phyloP scores from a whole-genome alignment of 2,888 invertebrate genomes.

The Fissipunctia ypsillon region DNA sequence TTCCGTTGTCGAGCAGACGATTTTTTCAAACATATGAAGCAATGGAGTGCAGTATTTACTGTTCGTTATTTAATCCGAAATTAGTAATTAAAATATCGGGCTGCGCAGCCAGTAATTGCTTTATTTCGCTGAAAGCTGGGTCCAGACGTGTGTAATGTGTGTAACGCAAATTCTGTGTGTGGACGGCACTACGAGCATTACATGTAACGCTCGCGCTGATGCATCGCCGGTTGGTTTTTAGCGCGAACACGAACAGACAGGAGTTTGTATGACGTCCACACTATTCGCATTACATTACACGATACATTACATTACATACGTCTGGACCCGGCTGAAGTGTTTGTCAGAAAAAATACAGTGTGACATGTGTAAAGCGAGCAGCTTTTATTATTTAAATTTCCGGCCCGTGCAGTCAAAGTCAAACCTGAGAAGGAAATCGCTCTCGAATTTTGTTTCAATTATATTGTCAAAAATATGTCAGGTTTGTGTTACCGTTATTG shows the following conservation, averaged over 20 bases:
- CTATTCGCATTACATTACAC: not conserved
- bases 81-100: slow-evolving; percentile 7
- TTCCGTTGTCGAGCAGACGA: no score
- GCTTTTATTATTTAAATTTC: not conserved
- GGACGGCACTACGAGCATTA: not conserved
- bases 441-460: no score
- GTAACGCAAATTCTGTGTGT: not conserved
- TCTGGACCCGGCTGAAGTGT: not conserved
- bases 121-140: not conserved
- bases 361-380: not conserved
- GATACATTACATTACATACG: not conserved
- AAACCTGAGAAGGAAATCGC: no score
- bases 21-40: no score
- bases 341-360: not conserved
- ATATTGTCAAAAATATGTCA: no score
- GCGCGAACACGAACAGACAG: not conserved
- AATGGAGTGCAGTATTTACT: not conserved
- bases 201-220: not conserved
- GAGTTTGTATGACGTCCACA: not conserved
- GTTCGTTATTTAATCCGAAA: slow-evolving; percentile 7
- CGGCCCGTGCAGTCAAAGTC: no score
- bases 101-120: no score
- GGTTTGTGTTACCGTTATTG: no score
- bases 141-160: not conserved
- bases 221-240: not conserved